Conservation (phyloP, 1,140 invertebrate species). For the Bombus pascuorum region DNA sequence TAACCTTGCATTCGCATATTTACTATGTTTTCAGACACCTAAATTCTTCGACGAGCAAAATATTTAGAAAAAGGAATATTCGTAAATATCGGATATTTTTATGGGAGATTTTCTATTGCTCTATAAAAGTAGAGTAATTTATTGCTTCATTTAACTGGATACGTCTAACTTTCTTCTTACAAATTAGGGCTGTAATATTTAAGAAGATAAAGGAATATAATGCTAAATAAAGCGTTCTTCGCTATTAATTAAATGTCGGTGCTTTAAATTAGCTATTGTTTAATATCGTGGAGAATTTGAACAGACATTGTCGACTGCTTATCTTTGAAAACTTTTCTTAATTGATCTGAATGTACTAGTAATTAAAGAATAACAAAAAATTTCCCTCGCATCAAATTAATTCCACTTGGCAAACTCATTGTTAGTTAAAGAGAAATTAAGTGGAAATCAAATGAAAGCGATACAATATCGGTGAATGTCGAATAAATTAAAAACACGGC, state of each 20-base stretch:
- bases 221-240: neutral
- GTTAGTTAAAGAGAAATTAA: conserved; percentile 4
- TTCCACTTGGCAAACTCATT: neutral
- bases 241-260: neutral
- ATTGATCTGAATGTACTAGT: neutral
- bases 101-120: neutral
- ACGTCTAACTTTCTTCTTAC: neutral
- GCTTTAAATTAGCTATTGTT: neutral
- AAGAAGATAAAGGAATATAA: neutral
- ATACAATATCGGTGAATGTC: neutral
- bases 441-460: neutral
- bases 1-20: too few relatives aligned
- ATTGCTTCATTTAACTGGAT: neutral
- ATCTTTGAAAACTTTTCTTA: neutral
- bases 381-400: neutral
- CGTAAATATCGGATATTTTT: neutral
- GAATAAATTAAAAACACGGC: neutral
- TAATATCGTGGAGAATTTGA: neutral
- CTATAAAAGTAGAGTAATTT: neutral
- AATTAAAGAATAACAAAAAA: neutral
- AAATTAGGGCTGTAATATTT: neutral
- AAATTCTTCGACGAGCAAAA: too few relatives aligned
- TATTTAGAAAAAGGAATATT: neutral
- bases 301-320: neutral
- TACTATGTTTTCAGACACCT: too few relatives aligned